Evolutionary conservation across 1,140 invertebrate species (phyloP).

Genomic region (Chelonus insularis): DNA sequence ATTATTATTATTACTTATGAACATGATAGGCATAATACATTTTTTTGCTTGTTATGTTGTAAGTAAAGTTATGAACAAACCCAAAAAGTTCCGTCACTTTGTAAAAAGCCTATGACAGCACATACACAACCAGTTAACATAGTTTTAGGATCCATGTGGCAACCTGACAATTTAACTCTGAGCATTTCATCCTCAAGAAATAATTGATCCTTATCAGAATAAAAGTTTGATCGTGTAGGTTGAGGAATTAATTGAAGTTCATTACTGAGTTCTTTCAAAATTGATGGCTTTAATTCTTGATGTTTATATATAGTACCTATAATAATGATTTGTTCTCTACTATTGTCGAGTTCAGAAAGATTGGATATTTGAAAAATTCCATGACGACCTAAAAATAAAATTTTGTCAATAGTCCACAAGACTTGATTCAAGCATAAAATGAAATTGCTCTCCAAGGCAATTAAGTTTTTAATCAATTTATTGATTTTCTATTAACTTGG

Average conservation of each 20-base stretch:
- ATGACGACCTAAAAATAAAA: constrained; percentile 35
- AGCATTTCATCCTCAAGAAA: constrained; percentile 92
- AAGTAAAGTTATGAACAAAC: constrained; percentile 36
- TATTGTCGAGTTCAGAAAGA: constrained; percentile 39
- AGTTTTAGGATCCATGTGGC: constrained; percentile 63
- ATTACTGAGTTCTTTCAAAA: constrained; percentile 88
- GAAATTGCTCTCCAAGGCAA: neutral
- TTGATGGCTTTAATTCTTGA: constrained; percentile 89
- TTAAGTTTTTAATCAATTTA: no score
- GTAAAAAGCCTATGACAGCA: constrained; percentile 70
- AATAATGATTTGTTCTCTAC: constrained; percentile 69
- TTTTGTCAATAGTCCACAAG: no score
- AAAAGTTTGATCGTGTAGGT: constrained; percentile 70
- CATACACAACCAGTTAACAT: constrained; percentile 80
- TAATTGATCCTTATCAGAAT: constrained; percentile 72
- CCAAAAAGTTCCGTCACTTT: constrained; percentile 47
- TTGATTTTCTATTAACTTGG: no score
- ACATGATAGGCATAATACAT: no score
- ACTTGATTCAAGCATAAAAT: constrained; percentile 20
- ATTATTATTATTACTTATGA: no score
- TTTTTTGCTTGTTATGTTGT: no score
- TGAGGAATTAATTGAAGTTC: constrained; percentile 82
- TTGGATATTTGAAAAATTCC: constrained; percentile 39
- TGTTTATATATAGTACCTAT: constrained; percentile 92
- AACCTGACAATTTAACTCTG: constrained; percentile 76